Evolutionary conservation across 2,888 invertebrate genomes (phyloP).

Genomic region (Drosophila nr. perissopoda): DNA sequence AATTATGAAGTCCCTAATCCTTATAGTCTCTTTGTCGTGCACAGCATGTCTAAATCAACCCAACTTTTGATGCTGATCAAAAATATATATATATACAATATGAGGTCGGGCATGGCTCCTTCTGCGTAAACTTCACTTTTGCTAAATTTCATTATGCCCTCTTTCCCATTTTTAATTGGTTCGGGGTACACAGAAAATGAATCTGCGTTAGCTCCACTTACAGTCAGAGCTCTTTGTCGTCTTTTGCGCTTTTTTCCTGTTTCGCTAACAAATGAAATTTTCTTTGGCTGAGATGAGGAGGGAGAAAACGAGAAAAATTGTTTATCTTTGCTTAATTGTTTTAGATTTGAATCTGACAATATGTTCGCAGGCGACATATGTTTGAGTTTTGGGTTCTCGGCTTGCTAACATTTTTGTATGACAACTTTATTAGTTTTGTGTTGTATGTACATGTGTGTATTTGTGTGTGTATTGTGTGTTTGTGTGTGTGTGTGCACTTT

Average conservation of each 20-base stretch:
- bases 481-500: conserved; percentile 54
- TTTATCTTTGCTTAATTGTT: conserved; percentile 78
- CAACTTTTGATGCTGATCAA: background rate
- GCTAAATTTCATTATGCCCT: background rate
- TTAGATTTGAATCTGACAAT: conserved; percentile 78
- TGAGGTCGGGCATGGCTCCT: background rate
- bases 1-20: no score
- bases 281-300: conserved; percentile 7
- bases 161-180: background rate
- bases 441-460: conserved; percentile 8
- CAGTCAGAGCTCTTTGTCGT: conserved; percentile 15
- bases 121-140: background rate
- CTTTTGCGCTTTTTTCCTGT: conserved; percentile 15
- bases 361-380: conserved; percentile 65
- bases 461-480: conserved; percentile 10
- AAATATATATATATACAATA: background rate
- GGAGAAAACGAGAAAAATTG: conserved; percentile 30
- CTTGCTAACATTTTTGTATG: conserved; percentile 59
- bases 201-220: conserved; percentile 28
- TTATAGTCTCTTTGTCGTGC: no score
- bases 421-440: conserved; percentile 77
- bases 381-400: conserved; percentile 29
- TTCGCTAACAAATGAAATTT: conserved; percentile 32
- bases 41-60: background rate
- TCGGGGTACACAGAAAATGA: background rate